phyloP scores from a whole-genome alignment of 1,140 invertebrate genomes.

The Phymastichus coffea region DNA sequence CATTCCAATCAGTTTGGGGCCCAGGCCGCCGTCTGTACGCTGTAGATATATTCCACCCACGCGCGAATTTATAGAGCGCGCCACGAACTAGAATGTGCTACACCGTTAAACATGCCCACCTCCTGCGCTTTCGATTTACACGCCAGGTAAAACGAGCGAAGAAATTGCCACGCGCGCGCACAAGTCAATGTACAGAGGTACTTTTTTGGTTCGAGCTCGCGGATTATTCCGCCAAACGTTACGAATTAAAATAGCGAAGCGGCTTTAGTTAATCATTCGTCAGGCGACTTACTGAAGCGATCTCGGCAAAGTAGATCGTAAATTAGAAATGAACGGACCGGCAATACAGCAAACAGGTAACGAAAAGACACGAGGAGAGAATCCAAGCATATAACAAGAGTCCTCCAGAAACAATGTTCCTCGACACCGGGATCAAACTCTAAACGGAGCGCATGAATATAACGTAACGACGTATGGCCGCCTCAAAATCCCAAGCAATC shows the following conservation, averaged over 20 bases:
- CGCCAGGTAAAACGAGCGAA: no score
- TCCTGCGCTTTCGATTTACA: constrained; percentile 12
- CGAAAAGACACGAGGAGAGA: background rate
- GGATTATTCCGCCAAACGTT: no score
- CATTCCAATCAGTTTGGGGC: constrained; percentile 25
- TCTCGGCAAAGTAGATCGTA: no score
- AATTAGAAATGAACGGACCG: no score
- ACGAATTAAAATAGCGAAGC: no score
- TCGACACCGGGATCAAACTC: background rate
- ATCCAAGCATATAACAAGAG: background rate
- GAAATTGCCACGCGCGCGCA: no score
- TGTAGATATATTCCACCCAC: constrained; percentile 24
- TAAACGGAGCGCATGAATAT: constrained; percentile 2
- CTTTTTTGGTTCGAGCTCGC: no score
- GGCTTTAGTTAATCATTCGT: no score
- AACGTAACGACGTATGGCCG: constrained; percentile 33
- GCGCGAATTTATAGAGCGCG: constrained; percentile 27
- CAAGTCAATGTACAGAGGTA: no score
- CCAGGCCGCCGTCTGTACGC: background rate
- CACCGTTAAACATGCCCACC: constrained; percentile 26
- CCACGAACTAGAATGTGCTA: constrained; percentile 23
- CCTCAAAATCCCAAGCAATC: constrained; percentile 52
- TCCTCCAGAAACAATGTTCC: background rate
- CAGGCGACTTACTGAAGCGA: no score
- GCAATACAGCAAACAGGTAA: background rate